Evolutionary conservation across 2,797 vertebrate species (phyloP).

Genomic region (Chelmon rostratus): DNA sequence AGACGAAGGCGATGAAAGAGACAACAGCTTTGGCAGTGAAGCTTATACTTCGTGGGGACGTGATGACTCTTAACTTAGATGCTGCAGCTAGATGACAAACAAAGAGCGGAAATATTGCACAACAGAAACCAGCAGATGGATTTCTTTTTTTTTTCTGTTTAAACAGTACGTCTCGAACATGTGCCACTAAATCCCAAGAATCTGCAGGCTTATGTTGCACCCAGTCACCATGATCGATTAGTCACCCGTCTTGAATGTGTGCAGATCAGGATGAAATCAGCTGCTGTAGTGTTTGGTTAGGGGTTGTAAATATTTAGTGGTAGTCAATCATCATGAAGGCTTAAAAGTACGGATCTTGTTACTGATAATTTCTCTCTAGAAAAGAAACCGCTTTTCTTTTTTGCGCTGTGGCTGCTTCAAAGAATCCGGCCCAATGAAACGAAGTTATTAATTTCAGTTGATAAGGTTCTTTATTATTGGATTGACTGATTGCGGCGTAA

Average conservation of each 20-base stretch:
- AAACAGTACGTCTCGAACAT: constrained; percentile 41
- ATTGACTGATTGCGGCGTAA: neutral
- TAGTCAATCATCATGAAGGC: neutral
- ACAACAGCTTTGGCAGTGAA: constrained; percentile 1
- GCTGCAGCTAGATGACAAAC: neutral
- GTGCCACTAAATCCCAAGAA: constrained; percentile 45
- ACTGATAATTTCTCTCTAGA: neutral
- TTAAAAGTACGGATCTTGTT: neutral
- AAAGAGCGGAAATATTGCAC: neutral
- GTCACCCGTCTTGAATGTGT: constrained; percentile 28
- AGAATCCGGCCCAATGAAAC: neutral
- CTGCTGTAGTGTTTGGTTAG: constrained; percentile 2
- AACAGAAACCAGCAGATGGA: constrained; percentile 38
- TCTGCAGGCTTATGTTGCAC: constrained; percentile 35
- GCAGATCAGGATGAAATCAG: constrained; percentile 27
- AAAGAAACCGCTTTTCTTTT: neutral
- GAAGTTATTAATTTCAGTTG: neutral
- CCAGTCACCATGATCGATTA: constrained; percentile 41
- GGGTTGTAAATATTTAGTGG: neutral
- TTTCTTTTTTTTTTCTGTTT: constrained; percentile 32
- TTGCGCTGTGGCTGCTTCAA: neutral
- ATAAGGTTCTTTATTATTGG: neutral
- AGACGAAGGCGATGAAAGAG: neutral
- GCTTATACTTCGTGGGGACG: neutral
- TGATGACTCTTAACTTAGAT: constrained; percentile 20